A percentile compares a stretch with the other conserved stretches of the same genome.
phyloP scores from a whole-genome alignment of 2,888 invertebrate species.

The Abrostola tripartita region DNA sequence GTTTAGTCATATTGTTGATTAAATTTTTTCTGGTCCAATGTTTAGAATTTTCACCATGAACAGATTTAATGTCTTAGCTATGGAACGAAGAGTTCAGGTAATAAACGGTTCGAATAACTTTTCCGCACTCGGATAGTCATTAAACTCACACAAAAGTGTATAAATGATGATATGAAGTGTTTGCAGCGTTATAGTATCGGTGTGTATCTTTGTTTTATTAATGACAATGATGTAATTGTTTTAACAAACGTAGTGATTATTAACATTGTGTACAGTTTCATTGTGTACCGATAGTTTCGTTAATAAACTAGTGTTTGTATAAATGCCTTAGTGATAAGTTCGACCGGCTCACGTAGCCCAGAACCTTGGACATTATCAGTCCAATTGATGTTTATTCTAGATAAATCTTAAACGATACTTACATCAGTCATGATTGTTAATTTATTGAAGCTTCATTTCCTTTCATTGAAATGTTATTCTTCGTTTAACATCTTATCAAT shows the following conservation, averaged over 20 bases:
- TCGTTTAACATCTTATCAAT: conserved; percentile 14
- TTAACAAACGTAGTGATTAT: conserved; percentile 55
- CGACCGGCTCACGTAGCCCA: conserved; percentile 19
- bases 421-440: conserved; percentile 13
- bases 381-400: conserved; percentile 38
- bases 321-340: conserved; percentile 29
- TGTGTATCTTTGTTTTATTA: conserved; percentile 61
- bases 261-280: conserved; percentile 39
- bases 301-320: conserved; percentile 40
- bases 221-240: conserved; percentile 61
- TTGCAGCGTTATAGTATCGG: conserved; percentile 40
- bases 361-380: conserved; percentile 27
- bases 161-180: conserved; percentile 39
- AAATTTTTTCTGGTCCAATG: not conserved
- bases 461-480: conserved; percentile 14
- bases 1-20: not conserved
- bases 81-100: conserved; percentile 10
- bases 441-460: conserved; percentile 13
- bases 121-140: conserved; percentile 40
- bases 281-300: conserved; percentile 45
- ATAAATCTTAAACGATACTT: conserved; percentile 22
- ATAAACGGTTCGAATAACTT: conserved; percentile 25
- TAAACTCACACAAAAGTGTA: conserved; percentile 39
- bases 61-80: no score
- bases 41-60: no score